Evolutionary conservation across 2,797 vertebrate genomes (phyloP).

Genomic region (Anabacerthia variegaticeps): DNA sequence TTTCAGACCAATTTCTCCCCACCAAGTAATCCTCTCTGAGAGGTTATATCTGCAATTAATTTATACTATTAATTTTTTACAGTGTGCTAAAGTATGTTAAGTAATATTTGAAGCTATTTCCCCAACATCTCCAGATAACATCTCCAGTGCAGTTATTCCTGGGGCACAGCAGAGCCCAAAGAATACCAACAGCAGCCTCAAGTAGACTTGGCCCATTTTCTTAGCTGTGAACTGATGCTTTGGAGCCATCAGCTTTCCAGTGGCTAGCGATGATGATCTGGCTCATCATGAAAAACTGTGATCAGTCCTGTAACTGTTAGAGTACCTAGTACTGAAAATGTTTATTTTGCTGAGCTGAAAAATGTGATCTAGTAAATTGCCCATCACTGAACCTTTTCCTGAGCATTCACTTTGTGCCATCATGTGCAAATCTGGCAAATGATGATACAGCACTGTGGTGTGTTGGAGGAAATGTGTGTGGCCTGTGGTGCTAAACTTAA

Average conservation of each 20-base stretch:
- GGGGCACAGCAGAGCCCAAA: background rate
- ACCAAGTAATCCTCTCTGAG: background rate
- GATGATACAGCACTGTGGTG: fast-evolving
- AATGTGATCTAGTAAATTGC: background rate
- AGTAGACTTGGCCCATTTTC: background rate
- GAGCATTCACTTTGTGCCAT: background rate
- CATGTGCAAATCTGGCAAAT: background rate
- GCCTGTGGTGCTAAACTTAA: background rate
- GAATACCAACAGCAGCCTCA: background rate
- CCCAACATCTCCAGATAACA: background rate
- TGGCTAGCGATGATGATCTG: background rate
- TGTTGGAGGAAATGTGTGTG: background rate
- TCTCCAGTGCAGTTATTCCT: background rate
- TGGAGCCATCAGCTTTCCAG: background rate
- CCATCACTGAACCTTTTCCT: background rate
- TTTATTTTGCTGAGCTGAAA: background rate
- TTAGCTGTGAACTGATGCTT: background rate
- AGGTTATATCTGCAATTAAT: background rate
- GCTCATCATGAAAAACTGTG: background rate
- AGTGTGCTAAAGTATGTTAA: background rate
- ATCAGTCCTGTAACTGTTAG: background rate
- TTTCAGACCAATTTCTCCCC: background rate
- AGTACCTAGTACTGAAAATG: background rate
- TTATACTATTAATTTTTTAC: background rate
- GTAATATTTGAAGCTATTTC: background rate